Evolutionary conservation across 2,888 invertebrate genomes (phyloP).

Genomic region (Norana najaformis): DNA sequence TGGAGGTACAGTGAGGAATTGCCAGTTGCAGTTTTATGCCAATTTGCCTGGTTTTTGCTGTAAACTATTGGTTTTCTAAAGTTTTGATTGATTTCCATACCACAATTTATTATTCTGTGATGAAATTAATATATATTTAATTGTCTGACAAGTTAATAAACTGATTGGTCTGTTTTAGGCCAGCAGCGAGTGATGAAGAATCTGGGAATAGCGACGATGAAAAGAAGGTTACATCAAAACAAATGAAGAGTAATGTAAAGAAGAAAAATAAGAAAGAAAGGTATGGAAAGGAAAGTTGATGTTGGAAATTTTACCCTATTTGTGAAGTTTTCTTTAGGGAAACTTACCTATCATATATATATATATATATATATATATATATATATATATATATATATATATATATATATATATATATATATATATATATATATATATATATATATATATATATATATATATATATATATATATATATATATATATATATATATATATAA

Average conservation of each 20-base stretch:
- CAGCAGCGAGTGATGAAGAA: background rate
- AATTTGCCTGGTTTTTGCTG: background rate
- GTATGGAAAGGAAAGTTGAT: background rate
- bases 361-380: no score
- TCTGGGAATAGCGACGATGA: background rate
- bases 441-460: no score
- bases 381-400: no score
- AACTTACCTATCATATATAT: no score
- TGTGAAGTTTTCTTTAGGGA: background rate
- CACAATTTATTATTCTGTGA: background rate
- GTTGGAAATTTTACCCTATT: background rate
- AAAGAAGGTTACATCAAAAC: constrained; percentile 7
- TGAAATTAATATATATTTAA: background rate
- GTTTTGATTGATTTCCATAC: background rate
- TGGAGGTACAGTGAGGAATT: no score
- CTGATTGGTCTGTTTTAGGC: background rate
- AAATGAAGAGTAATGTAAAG: constrained; percentile 26
- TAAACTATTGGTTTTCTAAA: background rate
- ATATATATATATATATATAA: no score
- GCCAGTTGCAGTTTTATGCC: no score
- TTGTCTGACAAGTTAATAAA: background rate
- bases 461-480: no score
- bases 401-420: no score
- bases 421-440: no score
- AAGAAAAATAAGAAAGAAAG: constrained; percentile 9